phyloP scores from a whole-genome alignment of 1,140 invertebrate genomes.

The Probaryconus sp. region DNA sequence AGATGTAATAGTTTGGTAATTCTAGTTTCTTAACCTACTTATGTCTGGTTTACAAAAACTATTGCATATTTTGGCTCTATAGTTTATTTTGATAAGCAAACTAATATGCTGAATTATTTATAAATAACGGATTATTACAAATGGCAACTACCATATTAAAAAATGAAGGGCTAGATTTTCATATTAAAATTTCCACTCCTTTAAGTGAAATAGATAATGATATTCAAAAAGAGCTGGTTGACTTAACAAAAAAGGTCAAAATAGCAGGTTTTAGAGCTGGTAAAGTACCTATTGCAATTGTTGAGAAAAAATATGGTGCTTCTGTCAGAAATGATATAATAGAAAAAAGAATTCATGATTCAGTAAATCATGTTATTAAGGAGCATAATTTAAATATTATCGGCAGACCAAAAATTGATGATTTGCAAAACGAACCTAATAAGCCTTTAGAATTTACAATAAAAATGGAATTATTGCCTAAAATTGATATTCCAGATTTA shows the following conservation, averaged over 20 bases:
- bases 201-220: conserved; percentile 21
- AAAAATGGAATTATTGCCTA: conserved; percentile 21
- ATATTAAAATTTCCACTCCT: conserved; percentile 19
- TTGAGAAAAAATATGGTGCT: conserved; percentile 19
- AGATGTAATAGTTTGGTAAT: no score
- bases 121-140: no score
- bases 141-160: conserved; percentile 21
- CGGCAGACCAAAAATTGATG: conserved; percentile 20
- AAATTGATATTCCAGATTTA: conserved; percentile 21
- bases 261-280: conserved; percentile 20
- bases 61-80: no score
- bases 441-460: conserved; percentile 19
- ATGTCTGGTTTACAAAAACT: no score
- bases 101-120: no score
- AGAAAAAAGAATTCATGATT: conserved; percentile 20
- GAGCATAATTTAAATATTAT: conserved; percentile 21
- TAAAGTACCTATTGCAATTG: conserved; percentile 20
- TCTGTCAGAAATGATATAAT: conserved; percentile 18
- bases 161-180: conserved; percentile 20
- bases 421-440: conserved; percentile 19
- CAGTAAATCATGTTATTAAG: conserved; percentile 21
- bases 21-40: no score
- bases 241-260: conserved; percentile 21
- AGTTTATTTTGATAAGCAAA: no score
- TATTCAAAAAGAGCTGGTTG: conserved; percentile 17